Evolutionary conservation across 1,140 invertebrate genomes (phyloP).

Genomic region (Babylonia areolata): DNA sequence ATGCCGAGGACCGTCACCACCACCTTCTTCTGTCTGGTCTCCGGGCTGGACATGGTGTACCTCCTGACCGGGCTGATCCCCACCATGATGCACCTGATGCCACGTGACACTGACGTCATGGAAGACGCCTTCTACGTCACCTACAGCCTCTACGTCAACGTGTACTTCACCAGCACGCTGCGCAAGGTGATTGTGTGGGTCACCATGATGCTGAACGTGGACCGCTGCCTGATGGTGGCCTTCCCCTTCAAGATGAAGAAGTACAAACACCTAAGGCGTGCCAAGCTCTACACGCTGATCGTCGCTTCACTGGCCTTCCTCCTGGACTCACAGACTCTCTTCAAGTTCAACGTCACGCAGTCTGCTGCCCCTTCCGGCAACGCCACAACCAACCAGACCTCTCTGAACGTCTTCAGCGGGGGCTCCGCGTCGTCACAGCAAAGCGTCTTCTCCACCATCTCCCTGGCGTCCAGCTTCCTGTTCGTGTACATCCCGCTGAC

Average conservation of each 20-base stretch:
- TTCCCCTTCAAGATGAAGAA: background rate
- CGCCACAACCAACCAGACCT: background rate
- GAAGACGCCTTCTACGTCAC: background rate
- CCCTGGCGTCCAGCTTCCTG: background rate
- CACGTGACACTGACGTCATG: background rate
- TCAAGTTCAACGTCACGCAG: background rate
- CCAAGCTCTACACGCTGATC: background rate
- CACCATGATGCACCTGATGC: background rate
- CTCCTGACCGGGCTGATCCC: background rate
- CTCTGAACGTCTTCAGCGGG: background rate
- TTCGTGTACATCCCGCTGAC: background rate
- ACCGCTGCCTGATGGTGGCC: background rate
- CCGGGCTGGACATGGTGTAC: background rate
- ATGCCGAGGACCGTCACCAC: background rate
- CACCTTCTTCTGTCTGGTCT: conserved; percentile 7
- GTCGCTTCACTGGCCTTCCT: conserved; percentile 7
- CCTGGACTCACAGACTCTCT: background rate
- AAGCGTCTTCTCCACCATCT: background rate
- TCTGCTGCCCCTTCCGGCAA: conserved; percentile 1
- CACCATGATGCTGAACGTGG: conserved; percentile 1
- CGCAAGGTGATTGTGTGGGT: conserved; percentile 3
- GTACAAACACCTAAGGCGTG: background rate
- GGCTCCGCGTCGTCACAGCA: background rate
- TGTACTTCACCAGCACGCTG: background rate
- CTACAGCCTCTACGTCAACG: background rate